Conservation (phyloP, 2,888 invertebrate species). For the Ephialtes manifestator region DNA sequence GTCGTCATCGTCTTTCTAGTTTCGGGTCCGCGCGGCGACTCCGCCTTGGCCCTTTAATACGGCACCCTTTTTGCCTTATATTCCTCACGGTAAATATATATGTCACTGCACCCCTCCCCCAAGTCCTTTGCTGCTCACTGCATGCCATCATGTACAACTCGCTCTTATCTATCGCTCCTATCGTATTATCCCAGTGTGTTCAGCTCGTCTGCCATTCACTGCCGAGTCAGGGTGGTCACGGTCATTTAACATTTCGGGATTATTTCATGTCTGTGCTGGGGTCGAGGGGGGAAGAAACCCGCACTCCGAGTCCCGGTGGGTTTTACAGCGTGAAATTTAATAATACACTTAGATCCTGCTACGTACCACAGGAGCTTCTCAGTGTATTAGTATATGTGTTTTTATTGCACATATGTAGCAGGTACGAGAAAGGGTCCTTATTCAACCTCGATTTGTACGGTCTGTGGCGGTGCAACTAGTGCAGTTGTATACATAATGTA, state of each 20-base stretch:
- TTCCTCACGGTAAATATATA: slow-evolving; percentile 4
- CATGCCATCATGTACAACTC: slow-evolving; percentile 50
- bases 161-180: slow-evolving; percentile 61
- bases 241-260: slow-evolving; percentile 65
- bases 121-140: slow-evolving; percentile 20
- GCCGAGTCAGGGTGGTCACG: slow-evolving; percentile 61
- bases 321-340: slow-evolving; percentile 57
- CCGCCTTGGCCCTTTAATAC: slow-evolving; percentile 50
- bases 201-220: slow-evolving; percentile 48
- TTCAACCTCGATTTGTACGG: slow-evolving; percentile 15
- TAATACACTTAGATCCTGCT: slow-evolving; percentile 23
- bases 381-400: neutral
- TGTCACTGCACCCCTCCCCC: neutral
- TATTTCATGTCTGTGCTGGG: slow-evolving; percentile 49
- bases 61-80: slow-evolving; percentile 58
- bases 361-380: neutral
- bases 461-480: slow-evolving; percentile 7
- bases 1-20: too few species aligned
- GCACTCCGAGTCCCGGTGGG: slow-evolving; percentile 12
- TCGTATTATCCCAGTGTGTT: slow-evolving; percentile 55
- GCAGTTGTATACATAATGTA: slow-evolving; percentile 60
- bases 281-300: slow-evolving; percentile 23
- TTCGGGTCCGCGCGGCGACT: too few species aligned
- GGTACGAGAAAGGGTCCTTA: slow-evolving; percentile 12
- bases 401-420: neutral